Conservation (phyloP, 2,888 invertebrate genomes). For the Tenthredo livida region DNA sequence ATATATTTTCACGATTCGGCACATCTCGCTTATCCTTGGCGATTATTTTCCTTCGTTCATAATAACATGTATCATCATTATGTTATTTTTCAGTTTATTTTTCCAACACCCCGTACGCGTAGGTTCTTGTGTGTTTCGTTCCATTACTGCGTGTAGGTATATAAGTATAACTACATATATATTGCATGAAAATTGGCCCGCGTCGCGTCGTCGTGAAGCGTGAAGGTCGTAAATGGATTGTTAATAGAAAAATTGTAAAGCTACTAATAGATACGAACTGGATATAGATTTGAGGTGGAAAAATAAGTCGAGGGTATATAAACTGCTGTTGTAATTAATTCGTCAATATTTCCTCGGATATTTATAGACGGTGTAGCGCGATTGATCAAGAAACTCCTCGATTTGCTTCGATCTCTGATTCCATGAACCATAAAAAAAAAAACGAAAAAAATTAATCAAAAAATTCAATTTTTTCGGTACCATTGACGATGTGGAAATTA, state of each 20-base stretch:
- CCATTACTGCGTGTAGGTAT: background rate
- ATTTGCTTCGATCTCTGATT: background rate
- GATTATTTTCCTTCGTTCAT: background rate
- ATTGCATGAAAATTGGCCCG: conserved; percentile 14
- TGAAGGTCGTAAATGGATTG: conserved; percentile 22
- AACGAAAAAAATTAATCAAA: background rate
- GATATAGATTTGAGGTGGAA: background rate
- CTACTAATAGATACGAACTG: background rate
- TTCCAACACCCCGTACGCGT: background rate
- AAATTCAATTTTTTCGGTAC: background rate
- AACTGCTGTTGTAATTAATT: conserved; percentile 2
- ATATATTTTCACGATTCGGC: background rate
- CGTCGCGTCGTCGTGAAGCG: background rate
- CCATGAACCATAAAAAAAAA: background rate
- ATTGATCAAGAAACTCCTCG: background rate
- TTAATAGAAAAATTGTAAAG: conserved; percentile 6
- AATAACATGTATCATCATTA: background rate
- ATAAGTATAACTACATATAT: background rate
- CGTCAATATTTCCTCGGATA: background rate
- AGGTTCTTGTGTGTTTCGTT: background rate
- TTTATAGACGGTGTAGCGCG: background rate
- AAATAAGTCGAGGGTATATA: background rate
- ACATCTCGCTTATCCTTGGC: background rate
- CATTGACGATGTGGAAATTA: background rate
- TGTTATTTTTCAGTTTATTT: background rate